Evolutionary conservation across 2,113 vertebrate species (phyloP), one percentile per base, ranked within the genome.

Genomic region (Eurypyga helias): DNA sequence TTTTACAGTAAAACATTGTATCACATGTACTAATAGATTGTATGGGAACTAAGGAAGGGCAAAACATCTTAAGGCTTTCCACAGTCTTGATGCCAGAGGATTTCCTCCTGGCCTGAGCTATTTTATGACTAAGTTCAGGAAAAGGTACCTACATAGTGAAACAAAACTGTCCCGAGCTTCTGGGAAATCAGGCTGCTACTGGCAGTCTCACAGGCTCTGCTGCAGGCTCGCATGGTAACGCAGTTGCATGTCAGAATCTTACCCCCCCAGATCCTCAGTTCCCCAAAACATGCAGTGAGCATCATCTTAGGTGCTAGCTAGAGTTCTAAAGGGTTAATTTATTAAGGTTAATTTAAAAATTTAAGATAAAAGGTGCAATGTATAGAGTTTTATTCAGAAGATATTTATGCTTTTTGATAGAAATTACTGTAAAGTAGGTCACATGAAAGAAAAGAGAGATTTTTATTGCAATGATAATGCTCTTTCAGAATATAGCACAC

Each of bases 381-480:
- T 34, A 11, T 24, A 45, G 12, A 58, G 25, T 65, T 89, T 45
- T 79, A 70, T 65, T 79, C 41, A 77, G 57, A 28, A 75, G 58
- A 26, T 77, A 76, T 70, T 89, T 64, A 41, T 55, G 43, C 33
- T 77, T 94, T 93, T 86, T 55, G 24, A 73, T 36, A 73, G 80
- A 89, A 43, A 69, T 81, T 58, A 80, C 54, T 64, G 46, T 48
- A 65, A 92, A 88, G 66, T 83, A 73, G 66, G 80, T 90, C 73
- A 72, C 45, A 80, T 83, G 71, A 94, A 90, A 92, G 43, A 93
- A 33, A 62, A 69, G 52, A n/a, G 46, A 36, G 45, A n/a, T 82
- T 88, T 88, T 90, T 72, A 89, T 69, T 70, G 34, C 43, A 36
- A 91, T 60, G 45, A 46, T 80, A 94, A 84, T 48, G n/a, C 11